phyloP scores from a whole-genome alignment of 2,113 vertebrate species.

The Synchiropus splendidus region DNA sequence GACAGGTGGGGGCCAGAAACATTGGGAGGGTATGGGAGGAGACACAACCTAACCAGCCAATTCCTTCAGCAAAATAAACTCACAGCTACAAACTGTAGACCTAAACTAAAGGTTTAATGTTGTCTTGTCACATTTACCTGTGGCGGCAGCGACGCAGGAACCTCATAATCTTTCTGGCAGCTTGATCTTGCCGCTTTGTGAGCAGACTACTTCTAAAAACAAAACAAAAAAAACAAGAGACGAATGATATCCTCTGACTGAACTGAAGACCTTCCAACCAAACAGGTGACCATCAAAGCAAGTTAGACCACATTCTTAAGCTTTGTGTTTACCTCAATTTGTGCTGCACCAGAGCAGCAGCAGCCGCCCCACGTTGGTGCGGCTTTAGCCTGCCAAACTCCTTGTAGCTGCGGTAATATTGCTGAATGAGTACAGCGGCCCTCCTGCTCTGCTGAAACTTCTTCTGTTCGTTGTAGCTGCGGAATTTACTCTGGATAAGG shows the following conservation, averaged over 20 bases:
- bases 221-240: neutral
- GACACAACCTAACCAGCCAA: conserved; percentile 35
- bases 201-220: conserved; percentile 84
- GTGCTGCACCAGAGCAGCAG: conserved; percentile 78
- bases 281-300: too few species aligned
- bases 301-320: too few species aligned
- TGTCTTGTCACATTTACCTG: conserved; percentile 71
- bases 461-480: conserved; percentile 95
- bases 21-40: conserved; percentile 25
- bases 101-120: conserved; percentile 10
- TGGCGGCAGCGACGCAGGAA: conserved; percentile 97
- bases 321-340: conserved; percentile 60
- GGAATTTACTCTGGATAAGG: conserved; percentile 99
- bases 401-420: conserved; percentile 94
- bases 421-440: conserved; percentile 93
- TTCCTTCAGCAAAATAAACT: conserved; percentile 24
- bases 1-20: conserved; percentile 45
- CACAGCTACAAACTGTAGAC: conserved; percentile 16
- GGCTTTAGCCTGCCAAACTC: conserved; percentile 83
- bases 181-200: conserved; percentile 98
- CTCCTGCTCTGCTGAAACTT: conserved; percentile 95
- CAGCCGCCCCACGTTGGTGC: conserved; percentile 73
- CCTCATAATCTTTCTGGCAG: conserved; percentile 98
- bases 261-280: too few species aligned
- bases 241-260: neutral